Base-by-base conservation (phyloP, 2,797 vertebrate genomes). In the Cryptoprocta ferox region DNA sequence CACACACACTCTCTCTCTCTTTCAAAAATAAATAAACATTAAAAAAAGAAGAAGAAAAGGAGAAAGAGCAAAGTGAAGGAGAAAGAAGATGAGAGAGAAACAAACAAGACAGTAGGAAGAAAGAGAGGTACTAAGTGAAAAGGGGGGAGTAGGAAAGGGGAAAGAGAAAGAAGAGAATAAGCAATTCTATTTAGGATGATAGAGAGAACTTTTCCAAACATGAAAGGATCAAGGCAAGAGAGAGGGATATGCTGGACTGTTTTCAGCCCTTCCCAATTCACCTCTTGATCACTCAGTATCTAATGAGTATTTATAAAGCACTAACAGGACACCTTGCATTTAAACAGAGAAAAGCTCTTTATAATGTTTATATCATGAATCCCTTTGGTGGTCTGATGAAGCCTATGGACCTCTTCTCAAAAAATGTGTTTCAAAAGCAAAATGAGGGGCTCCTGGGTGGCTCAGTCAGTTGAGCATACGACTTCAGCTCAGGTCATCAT, bases 191-290 rank as follows among this genome's bases (percentile, higher is more conserved):
- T 61, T 24, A 79, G 24, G 48, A 70, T 21, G 21, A 68, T 28
- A 32, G 86, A 80, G 50, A 89, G 39, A 84, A 61, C 48, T 82
- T 63, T 32, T 70, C 50, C 71, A 83, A 37, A 84, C 63, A 39
- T 35, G 18, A 85, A 42, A 63, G 37, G 66, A 79, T 42, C 39
- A n/a, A 18, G 48, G 71, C 68, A 53, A 19, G 3, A 45, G 75
- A 85, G 16, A 86, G 37, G 35, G 37, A 28, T 8, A 48, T 7
- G 71, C 4, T 35, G 48, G 21, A 32, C 45, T 42, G 4, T 68
- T 61, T 75, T 78, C 28, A 71, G 37, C 68, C 89, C 32, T 30
- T 63, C 42, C 30, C 66, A 76, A 56, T 18, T 39, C 21, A 21
- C 53, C 10, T 76, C 45, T 73, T 65, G 21, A 37, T 78, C 16